phyloP scores from a whole-genome alignment of 2,888 invertebrate species.

The Drosophila sordidula region DNA sequence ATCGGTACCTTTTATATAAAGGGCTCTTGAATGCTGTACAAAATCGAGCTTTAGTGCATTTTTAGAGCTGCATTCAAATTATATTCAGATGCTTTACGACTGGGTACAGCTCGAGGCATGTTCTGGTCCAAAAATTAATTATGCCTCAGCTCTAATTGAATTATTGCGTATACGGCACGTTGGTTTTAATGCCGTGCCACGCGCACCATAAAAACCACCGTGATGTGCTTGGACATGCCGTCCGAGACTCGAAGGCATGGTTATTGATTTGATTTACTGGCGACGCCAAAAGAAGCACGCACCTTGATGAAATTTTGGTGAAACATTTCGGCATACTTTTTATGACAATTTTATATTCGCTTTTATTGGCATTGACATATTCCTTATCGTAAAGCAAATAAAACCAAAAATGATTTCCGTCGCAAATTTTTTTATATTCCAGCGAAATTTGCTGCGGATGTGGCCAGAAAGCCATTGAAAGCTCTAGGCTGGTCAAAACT shows the following conservation, averaged over 20 bases:
- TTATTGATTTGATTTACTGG: conserved; percentile 67
- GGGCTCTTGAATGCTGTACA: background rate
- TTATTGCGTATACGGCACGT: conserved; percentile 65
- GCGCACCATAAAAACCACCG: conserved; percentile 57
- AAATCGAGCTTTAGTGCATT: conserved; percentile 14
- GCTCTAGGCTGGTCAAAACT: conserved; percentile 1
- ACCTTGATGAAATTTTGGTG: conserved; percentile 49
- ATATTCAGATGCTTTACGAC: conserved; percentile 17
- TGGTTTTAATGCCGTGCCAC: conserved; percentile 58
- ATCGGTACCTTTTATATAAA: background rate
- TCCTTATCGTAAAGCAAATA: conserved; percentile 62
- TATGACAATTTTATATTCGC: conserved; percentile 66
- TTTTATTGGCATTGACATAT: conserved; percentile 70
- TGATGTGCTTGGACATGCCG: conserved; percentile 18
- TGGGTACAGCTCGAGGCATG: background rate
- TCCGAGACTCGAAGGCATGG: conserved; percentile 14
- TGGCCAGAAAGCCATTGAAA: conserved; percentile 17
- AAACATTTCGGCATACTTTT: conserved; percentile 57
- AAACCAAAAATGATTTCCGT: conserved; percentile 64
- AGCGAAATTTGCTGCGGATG: conserved; percentile 30
- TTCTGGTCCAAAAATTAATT: conserved; percentile 51
- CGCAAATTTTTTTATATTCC: conserved; percentile 33
- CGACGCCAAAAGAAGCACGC: conserved; percentile 30
- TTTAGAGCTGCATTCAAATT: conserved; percentile 31
- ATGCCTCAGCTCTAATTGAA: conserved; percentile 58